These are phyloP conservation scores for Pachymerium ferrugineum DNA, from an alignment of 2,888 invertebrate genomes.

Conservation along the genomic window DNA sequence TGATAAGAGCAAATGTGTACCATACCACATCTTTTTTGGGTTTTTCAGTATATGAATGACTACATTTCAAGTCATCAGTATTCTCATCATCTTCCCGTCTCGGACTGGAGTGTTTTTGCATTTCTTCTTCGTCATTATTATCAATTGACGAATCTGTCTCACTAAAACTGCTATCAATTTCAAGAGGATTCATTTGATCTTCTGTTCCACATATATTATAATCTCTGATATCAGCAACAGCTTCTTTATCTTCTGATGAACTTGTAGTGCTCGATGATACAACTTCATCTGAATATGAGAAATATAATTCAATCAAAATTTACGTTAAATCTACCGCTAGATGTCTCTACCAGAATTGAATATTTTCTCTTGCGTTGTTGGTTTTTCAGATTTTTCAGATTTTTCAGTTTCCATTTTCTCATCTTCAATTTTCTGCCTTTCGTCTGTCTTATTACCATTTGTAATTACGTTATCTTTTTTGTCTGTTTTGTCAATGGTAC, in stretches of 20 bases:
- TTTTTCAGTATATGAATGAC: too few species aligned
- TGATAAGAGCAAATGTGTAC: too few species aligned
- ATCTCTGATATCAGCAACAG: background rate
- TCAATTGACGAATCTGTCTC: background rate
- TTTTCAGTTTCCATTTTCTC: too few species aligned
- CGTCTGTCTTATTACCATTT: background rate
- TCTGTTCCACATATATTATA: too few species aligned
- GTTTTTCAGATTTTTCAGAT: too few species aligned
- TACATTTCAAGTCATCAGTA: too few species aligned
- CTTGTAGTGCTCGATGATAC: background rate
- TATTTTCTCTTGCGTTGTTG: too few species aligned
- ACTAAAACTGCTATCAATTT: background rate
- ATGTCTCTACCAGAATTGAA: too few species aligned
- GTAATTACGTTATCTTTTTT: background rate
- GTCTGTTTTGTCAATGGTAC: background rate
- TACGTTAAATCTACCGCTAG: too few species aligned
- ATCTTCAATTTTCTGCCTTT: too few species aligned
- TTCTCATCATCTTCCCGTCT: background rate
- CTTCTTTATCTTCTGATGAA: background rate
- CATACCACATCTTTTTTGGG: background rate
- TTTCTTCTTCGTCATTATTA: background rate
- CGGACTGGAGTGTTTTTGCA: background rate
- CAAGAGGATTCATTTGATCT: too few species aligned
- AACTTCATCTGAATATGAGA: background rate
- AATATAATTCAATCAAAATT: too few species aligned